Conservation (phyloP, 1,140 invertebrate species). For the Drosophila elegans region DNA sequence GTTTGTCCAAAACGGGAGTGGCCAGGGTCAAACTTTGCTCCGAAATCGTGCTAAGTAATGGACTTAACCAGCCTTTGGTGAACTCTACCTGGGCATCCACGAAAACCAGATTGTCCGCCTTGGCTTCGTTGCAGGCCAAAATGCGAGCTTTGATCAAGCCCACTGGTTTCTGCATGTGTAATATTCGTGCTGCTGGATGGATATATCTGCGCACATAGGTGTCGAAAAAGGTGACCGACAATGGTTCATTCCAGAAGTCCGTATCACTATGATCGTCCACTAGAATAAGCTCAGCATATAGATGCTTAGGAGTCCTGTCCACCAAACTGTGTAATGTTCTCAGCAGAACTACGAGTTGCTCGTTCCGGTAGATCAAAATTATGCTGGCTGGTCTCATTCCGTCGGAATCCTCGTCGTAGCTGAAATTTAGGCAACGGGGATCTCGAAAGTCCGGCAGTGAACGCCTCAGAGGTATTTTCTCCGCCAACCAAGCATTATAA, state of each 20-base stretch:
- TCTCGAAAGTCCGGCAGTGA: slow-evolving; percentile 21
- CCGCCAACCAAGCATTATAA: slow-evolving; percentile 20
- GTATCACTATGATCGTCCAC: slow-evolving; percentile 93
- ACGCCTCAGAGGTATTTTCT: slow-evolving; percentile 16
- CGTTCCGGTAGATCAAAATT: slow-evolving; percentile 90
- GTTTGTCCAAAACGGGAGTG: not conserved
- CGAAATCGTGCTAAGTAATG: not conserved
- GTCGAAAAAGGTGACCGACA: slow-evolving; percentile 86
- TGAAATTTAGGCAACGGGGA: slow-evolving; percentile 10
- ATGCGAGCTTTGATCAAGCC: not conserved
- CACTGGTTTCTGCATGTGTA: slow-evolving; percentile 86
- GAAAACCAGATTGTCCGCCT: not conserved
- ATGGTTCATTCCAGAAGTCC: slow-evolving; percentile 73
- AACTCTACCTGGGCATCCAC: slow-evolving; percentile 2
- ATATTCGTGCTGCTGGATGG: slow-evolving; percentile 86
- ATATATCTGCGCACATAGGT: slow-evolving; percentile 65
- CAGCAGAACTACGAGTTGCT: slow-evolving; percentile 93
- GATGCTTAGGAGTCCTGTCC: slow-evolving; percentile 90
- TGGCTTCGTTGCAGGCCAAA: not conserved
- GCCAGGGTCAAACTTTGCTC: slow-evolving; percentile 2
- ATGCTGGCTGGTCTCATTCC: not conserved
- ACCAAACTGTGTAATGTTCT: slow-evolving; percentile 93
- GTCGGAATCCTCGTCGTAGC: slow-evolving; percentile 74
- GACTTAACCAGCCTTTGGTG: not conserved
- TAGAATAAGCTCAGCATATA: slow-evolving; percentile 94